phyloP scores from a whole-genome alignment of 2,888 invertebrate species.

The Ennomos erosarius region DNA sequence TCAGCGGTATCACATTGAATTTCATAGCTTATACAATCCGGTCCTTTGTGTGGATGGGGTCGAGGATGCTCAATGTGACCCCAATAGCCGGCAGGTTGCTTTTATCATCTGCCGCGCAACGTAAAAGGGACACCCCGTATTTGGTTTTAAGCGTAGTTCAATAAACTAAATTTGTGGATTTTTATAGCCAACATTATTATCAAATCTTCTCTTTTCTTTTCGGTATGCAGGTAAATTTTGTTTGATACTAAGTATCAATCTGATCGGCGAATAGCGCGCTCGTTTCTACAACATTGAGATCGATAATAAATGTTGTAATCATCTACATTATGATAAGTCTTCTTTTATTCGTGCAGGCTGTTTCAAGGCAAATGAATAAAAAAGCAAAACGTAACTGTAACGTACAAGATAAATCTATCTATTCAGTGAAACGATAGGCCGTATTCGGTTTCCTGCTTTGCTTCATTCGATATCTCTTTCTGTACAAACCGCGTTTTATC shows the following conservation, averaged over 20 bases:
- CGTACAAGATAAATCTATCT: background rate
- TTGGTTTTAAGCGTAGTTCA: conserved; percentile 8
- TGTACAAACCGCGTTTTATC: conserved; percentile 53
- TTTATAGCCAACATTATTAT: too few relatives aligned
- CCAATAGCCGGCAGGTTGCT: conserved; percentile 9
- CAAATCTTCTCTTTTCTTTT: too few relatives aligned
- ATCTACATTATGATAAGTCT: too few relatives aligned
- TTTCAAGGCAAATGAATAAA: background rate
- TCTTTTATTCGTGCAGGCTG: too few relatives aligned
- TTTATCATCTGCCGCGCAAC: conserved; percentile 10
- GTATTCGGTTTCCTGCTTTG: conserved; percentile 13
- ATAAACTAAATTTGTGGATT: background rate
- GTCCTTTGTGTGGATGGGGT: conserved; percentile 20
- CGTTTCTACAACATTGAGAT: too few relatives aligned
- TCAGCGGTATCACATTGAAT: conserved; percentile 20
- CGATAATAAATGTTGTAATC: too few relatives aligned
- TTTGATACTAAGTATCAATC: too few relatives aligned
- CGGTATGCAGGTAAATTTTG: too few relatives aligned
- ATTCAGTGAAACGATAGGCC: conserved; percentile 11
- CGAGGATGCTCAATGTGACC: conserved; percentile 24
- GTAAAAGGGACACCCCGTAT: conserved; percentile 11
- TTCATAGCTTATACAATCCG: conserved; percentile 25
- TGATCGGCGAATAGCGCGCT: too few relatives aligned
- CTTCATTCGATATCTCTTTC: conserved; percentile 18
- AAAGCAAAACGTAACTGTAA: conserved; percentile 5